Evolutionary conservation across 2,888 invertebrate genomes (phyloP).

Genomic region (Lumbricus terrestris): DNA sequence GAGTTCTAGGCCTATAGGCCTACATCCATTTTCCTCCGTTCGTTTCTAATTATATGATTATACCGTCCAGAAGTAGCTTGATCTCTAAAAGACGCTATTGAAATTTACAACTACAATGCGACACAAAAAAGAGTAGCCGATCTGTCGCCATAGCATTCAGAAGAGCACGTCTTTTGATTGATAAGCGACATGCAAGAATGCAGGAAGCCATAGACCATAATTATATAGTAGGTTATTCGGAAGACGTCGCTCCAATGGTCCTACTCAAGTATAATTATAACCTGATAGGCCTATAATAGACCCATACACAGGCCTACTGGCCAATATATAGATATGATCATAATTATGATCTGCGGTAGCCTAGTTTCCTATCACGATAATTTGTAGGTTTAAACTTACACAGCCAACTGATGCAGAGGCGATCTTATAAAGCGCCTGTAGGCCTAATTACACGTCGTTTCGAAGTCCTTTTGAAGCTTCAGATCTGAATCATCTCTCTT

Average conservation of each 20-base stretch:
- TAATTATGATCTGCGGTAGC: not conserved
- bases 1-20: not conserved
- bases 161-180: not conserved
- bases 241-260: no score
- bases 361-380: not conserved
- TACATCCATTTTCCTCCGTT: not conserved
- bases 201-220: no score
- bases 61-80: not conserved
- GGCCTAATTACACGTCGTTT: not conserved
- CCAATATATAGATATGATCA: no score
- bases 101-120: not conserved
- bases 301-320: no score
- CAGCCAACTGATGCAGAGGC: not conserved
- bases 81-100: not conserved
- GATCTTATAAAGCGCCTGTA: not conserved
- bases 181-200: not conserved
- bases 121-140: not conserved
- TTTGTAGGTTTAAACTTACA: not conserved
- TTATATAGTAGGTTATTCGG: not conserved
- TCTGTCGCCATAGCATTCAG: not conserved
- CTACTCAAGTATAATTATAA: no score
- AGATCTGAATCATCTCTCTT: not conserved
- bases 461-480: not conserved
- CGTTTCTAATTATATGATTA: not conserved
- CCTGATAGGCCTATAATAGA: no score